Evolutionary conservation across 2,113 vertebrate genomes (phyloP).

Genomic region (Xyrauchen texanus): DNA sequence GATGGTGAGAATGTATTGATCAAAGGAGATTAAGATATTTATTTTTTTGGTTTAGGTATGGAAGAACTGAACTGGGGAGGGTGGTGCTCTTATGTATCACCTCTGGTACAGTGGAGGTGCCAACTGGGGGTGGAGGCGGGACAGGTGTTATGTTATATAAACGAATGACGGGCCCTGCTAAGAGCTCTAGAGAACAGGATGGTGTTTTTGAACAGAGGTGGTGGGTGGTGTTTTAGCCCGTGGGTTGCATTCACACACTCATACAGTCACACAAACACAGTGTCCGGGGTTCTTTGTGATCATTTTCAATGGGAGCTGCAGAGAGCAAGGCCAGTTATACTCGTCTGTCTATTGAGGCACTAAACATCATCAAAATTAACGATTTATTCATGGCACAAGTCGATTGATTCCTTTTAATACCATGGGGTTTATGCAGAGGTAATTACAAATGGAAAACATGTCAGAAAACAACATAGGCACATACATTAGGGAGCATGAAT

Average conservation of each 20-base stretch:
- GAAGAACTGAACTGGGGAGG: background rate
- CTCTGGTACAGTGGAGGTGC: conserved; percentile 30
- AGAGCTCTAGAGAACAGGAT: conserved; percentile 45
- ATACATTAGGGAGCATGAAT: background rate
- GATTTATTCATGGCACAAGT: background rate
- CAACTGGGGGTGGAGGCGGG: conserved; percentile 38
- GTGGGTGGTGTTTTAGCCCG: conserved; percentile 43
- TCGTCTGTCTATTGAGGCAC: background rate
- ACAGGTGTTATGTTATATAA: conserved; percentile 49
- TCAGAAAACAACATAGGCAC: background rate
- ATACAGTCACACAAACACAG: conserved; percentile 32
- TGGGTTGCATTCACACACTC: conserved; percentile 45
- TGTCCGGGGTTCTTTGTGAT: conserved; percentile 38
- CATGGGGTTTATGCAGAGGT: background rate
- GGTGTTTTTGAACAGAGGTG: conserved; percentile 41
- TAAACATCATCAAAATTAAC: background rate
- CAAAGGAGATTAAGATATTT: background rate
- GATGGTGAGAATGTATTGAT: background rate
- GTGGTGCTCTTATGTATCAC: conserved; percentile 25
- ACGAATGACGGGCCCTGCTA: conserved; percentile 35
- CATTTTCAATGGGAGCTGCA: conserved; percentile 16
- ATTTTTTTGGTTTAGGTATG: background rate
- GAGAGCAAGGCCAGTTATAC: background rate
- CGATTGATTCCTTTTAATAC: background rate
- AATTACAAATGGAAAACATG: background rate